Percentiles rank a stretch among this genome's conserved stretches.
phyloP scores from a whole-genome alignment of 2,797 vertebrate species.

The Lophius americanus region DNA sequence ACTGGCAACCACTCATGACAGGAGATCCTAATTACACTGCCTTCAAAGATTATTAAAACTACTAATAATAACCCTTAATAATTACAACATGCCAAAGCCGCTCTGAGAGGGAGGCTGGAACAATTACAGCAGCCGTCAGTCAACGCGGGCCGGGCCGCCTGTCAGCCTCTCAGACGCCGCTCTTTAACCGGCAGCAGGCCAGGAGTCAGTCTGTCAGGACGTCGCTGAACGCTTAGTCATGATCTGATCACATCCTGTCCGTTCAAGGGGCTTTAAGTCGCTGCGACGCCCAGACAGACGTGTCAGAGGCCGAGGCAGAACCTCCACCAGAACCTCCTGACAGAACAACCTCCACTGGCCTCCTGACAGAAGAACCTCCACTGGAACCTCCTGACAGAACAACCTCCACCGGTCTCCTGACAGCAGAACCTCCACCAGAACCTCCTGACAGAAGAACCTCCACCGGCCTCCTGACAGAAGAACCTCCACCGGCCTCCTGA shows the following conservation, averaged over 20 bases:
- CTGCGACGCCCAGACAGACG: not conserved
- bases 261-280: not conserved
- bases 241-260: conserved; percentile 9
- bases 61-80: conserved; percentile 83
- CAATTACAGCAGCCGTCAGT: conserved; percentile 70
- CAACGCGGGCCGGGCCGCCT: conserved; percentile 34
- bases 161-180: conserved; percentile 40
- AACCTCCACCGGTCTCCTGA: no score
- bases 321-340: no score
- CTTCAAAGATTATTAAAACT: conserved; percentile 79
- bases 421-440: no score
- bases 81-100: conserved; percentile 78
- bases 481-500: no score
- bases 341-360: no score
- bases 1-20: conserved; percentile 69
- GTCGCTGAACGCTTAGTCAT: not conserved
- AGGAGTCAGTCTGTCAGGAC: conserved; percentile 11
- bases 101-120: conserved; percentile 53
- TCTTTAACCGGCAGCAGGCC: conserved; percentile 5
- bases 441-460: no score
- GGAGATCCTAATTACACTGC: conserved; percentile 79
- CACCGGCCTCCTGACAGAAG: no score
- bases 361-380: no score
- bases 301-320: not conserved
- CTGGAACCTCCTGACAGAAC: no score